Conservation (phyloP, 2,888 invertebrate genomes). For the Podabrus alpinus region DNA sequence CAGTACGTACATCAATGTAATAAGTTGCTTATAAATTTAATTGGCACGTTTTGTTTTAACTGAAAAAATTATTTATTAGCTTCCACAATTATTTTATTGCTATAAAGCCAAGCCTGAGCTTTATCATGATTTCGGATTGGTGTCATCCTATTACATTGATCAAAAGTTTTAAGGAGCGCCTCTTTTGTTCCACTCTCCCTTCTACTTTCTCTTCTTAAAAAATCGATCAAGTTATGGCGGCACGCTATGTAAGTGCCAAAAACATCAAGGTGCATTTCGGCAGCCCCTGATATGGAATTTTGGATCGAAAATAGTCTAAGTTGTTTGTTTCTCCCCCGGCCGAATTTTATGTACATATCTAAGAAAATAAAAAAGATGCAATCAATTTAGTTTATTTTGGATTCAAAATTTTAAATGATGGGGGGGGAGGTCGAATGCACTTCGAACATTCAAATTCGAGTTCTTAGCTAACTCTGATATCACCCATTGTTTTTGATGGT, state of each 20-base stretch:
- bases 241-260: too few species aligned
- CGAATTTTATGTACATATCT: too few species aligned
- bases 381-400: too few species aligned
- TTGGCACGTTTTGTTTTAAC: not conserved
- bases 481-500: not conserved
- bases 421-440: not conserved
- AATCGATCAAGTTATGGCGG: too few species aligned
- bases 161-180: not conserved
- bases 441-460: not conserved
- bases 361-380: too few species aligned
- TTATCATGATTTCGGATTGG: not conserved
- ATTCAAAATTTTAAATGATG: not conserved
- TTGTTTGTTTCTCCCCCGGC: too few species aligned
- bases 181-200: not conserved
- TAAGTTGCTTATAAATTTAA: not conserved
- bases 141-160: not conserved
- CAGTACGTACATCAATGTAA: conserved; percentile 18
- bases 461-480: not conserved
- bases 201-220: not conserved
- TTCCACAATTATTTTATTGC: not conserved
- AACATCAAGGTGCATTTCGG: too few species aligned
- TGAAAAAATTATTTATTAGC: not conserved
- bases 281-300: too few species aligned
- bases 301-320: too few species aligned
- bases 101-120: not conserved